Evolutionary conservation across 2,113 vertebrate species (phyloP).

Genomic region (Callospermophilus lateralis): DNA sequence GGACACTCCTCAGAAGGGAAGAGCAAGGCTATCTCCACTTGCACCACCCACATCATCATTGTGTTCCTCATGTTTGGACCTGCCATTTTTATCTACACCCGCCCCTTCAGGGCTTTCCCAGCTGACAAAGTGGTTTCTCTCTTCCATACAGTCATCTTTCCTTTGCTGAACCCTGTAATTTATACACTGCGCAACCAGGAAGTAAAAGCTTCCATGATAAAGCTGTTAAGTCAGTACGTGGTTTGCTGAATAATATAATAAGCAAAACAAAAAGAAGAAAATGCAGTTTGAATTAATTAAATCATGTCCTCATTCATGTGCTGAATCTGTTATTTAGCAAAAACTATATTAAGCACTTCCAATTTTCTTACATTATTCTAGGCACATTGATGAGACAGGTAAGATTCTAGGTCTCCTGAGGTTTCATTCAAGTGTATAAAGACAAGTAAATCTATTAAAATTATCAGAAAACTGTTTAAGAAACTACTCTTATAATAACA

Average conservation of each 20-base stretch:
- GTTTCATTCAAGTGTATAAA: neutral
- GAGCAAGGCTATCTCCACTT: constrained; percentile 66
- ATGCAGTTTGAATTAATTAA: neutral
- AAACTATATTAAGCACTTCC: neutral
- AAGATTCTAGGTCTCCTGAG: neutral
- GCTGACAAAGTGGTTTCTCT: constrained; percentile 76
- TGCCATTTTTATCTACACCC: constrained; percentile 79
- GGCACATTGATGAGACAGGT: neutral
- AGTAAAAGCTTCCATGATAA: constrained; percentile 73
- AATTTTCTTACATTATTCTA: neutral
- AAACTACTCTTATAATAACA: neutral
- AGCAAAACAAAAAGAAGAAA: neutral
- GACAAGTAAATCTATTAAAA: neutral
- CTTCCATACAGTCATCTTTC: constrained; percentile 78
- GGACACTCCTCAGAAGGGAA: constrained; percentile 53
- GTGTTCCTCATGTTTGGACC: constrained; percentile 80
- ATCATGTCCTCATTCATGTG: neutral
- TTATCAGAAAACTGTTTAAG: neutral
- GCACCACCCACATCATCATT: constrained; percentile 72
- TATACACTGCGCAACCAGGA: constrained; percentile 77
- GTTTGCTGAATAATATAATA: constrained; percentile 28
- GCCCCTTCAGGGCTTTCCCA: constrained; percentile 59
- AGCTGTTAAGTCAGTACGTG: neutral
- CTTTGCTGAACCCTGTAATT: constrained; percentile 80
- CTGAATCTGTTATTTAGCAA: neutral